Conservation (phyloP, 2,888 invertebrate genomes). For the Oasisia sp. region DNA sequence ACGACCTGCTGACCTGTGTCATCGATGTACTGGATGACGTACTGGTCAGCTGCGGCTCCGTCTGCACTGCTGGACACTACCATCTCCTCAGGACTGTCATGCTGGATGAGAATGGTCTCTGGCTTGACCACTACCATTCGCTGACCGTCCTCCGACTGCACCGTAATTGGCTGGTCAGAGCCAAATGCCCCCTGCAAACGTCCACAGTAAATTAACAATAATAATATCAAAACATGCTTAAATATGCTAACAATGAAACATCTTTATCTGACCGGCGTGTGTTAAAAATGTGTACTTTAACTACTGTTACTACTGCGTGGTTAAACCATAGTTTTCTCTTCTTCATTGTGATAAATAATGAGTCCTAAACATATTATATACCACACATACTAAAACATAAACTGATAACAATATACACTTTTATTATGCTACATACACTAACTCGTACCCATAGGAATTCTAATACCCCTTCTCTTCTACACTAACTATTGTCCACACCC, state of each 20-base stretch:
- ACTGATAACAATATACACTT: neutral
- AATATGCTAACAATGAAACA: too few relatives aligned
- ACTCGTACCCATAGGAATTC: neutral
- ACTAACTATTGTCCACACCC: too few relatives aligned
- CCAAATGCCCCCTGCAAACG: conserved; percentile 42
- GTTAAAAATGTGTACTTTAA: too few relatives aligned
- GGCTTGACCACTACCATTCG: conserved; percentile 50
- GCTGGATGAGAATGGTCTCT: conserved; percentile 40
- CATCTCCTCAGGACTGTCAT: too few relatives aligned
- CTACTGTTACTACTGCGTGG: too few relatives aligned
- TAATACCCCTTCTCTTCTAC: too few relatives aligned
- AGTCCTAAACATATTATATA: neutral
- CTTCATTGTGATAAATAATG: neutral
- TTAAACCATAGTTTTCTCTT: too few relatives aligned
- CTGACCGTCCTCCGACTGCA: conserved; percentile 52
- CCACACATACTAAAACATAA: neutral
- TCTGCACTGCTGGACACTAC: too few relatives aligned
- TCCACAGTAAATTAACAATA: conserved; percentile 8
- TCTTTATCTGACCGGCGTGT: too few relatives aligned
- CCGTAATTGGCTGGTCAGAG: conserved; percentile 41
- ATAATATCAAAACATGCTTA: too few relatives aligned
- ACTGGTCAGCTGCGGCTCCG: conserved; percentile 29
- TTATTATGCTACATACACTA: neutral
- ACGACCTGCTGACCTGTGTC: neutral
- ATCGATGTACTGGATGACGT: neutral